Evolutionary conservation across 2,113 vertebrate genomes (phyloP).

Genomic region (Perca fluviatilis): DNA sequence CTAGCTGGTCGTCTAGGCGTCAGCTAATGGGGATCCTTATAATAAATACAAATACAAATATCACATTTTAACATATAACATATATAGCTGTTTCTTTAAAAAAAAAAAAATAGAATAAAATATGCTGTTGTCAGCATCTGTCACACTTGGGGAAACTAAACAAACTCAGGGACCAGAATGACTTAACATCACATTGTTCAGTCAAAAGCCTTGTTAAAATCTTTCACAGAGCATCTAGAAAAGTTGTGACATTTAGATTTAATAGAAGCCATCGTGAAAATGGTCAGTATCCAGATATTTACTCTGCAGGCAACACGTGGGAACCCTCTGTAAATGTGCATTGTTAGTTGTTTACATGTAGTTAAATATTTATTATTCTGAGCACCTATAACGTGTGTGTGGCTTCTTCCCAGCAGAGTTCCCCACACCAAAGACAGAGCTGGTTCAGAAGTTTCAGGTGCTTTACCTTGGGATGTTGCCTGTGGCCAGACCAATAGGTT

Average conservation of each 20-base stretch:
- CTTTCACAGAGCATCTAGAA: neutral
- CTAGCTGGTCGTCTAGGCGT: too few species aligned
- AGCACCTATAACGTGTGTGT: slow-evolving; percentile 5
- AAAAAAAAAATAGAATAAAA: too few species aligned
- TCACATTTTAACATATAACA: too few species aligned
- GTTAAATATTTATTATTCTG: neutral
- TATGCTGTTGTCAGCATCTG: neutral
- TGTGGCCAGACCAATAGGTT: slow-evolving; percentile 93
- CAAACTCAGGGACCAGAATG: neutral
- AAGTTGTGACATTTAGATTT: neutral
- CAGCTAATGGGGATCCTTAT: too few species aligned
- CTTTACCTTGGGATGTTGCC: slow-evolving; percentile 94
- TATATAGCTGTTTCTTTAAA: neutral
- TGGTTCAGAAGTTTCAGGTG: slow-evolving; percentile 98
- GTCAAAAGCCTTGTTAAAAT: neutral
- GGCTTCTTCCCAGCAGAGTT: slow-evolving; percentile 90
- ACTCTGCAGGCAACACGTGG: neutral
- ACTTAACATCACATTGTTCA: neutral
- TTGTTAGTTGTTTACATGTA: neutral
- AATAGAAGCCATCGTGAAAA: neutral
- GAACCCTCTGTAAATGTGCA: neutral
- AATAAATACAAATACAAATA: too few species aligned
- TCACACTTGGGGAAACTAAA: neutral
- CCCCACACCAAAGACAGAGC: slow-evolving; percentile 98
- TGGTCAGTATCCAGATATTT: neutral